These are phyloP conservation scores for Conus canariensis DNA, from an alignment of 2,888 invertebrate genomes.

Conservation along the genomic window DNA sequence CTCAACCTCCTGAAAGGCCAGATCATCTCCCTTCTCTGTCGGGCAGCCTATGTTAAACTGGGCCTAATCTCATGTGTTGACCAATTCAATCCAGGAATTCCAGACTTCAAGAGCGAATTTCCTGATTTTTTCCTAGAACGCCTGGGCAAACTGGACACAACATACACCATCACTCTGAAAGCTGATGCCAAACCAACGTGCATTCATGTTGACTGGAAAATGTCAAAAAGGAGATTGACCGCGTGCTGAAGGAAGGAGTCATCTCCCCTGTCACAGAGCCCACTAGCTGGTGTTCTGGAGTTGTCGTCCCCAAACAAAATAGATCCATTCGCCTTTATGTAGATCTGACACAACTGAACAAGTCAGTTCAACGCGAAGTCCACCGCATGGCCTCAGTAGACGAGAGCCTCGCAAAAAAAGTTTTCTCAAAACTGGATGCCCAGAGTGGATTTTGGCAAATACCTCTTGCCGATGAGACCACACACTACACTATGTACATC, in stretches of 20 bases:
- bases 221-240: constrained; percentile 31
- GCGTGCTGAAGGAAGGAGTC: constrained; percentile 44
- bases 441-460: constrained; percentile 57
- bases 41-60: too few relatives aligned
- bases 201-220: constrained; percentile 19
- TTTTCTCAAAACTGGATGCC: constrained; percentile 56
- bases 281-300: constrained; percentile 51
- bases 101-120: too few relatives aligned
- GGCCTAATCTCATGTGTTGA: too few relatives aligned
- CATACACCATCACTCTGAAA: not conserved
- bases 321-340: constrained; percentile 46
- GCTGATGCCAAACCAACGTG: not conserved
- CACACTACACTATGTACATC: constrained; percentile 10
- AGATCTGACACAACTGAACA: constrained; percentile 48
- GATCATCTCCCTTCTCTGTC: too few relatives aligned
- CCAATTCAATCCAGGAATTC: too few relatives aligned
- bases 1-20: too few relatives aligned
- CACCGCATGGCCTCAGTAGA: not conserved
- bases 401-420: constrained; percentile 49
- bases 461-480: constrained; percentile 39
- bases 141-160: not conserved
- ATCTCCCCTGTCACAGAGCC: constrained; percentile 54
- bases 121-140: too few relatives aligned
- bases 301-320: constrained; percentile 52
- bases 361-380: not conserved